These are phyloP conservation scores for Oophaga sylvatica DNA, from an alignment of 2,797 vertebrate species.

Conservation along the genomic window DNA sequence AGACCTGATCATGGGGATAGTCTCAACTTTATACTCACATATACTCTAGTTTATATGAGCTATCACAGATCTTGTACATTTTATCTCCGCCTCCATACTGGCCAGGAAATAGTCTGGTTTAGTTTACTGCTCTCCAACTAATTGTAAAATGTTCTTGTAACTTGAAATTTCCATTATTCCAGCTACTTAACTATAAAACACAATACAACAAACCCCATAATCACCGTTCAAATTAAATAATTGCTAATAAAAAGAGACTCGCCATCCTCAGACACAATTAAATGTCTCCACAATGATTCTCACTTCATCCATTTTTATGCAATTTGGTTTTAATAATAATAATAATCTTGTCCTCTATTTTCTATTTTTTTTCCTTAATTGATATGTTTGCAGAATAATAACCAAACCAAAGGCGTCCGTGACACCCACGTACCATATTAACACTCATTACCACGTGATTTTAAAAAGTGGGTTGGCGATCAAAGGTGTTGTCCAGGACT, in stretches of 20 bases:
- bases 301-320: neutral
- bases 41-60: too few species aligned
- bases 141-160: constrained; percentile 11
- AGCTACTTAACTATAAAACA: neutral
- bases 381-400: neutral
- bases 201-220: constrained; percentile 1
- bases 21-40: too few species aligned
- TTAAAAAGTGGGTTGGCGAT: neutral
- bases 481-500: neutral
- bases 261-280: neutral
- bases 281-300: neutral
- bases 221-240: neutral
- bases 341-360: neutral
- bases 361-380: neutral
- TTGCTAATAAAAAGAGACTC: constrained; percentile 8
- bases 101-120: neutral
- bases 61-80: neutral
- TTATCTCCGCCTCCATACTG: neutral
- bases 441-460: neutral
- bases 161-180: neutral
- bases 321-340: neutral
- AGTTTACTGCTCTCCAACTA: neutral
- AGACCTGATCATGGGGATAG: too few species aligned
- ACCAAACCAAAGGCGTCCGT: neutral
- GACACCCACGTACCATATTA: neutral